These are phyloP conservation scores for Leptobrachium ailaonicum DNA, from an alignment of 2,113 vertebrate genomes.

Conservation along the genomic window DNA sequence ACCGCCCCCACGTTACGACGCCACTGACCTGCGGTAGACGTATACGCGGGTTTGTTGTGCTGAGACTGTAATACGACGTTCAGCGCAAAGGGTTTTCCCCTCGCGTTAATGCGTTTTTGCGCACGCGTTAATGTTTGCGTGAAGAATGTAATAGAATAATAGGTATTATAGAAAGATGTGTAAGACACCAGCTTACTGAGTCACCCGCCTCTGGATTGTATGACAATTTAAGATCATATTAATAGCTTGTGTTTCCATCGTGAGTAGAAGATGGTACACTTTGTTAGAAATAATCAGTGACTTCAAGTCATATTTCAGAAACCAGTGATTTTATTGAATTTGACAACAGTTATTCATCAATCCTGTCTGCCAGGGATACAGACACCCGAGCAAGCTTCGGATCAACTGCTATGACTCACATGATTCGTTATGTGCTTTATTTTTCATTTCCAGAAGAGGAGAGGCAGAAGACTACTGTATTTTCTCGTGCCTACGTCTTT, in stretches of 20 bases:
- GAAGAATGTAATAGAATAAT: too few species aligned
- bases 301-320: slow-evolving; percentile 21
- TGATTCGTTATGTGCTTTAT: too few species aligned
- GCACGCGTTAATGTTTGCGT: too few species aligned
- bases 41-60: too few species aligned
- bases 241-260: slow-evolving; percentile 17
- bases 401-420: slow-evolving; percentile 7
- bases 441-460: too few species aligned
- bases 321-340: slow-evolving; percentile 29
- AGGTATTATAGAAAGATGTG: background rate
- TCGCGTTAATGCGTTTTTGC: too few species aligned
- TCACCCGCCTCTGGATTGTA: background rate
- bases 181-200: slow-evolving; percentile 5
- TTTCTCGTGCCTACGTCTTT: too few species aligned
- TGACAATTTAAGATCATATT: slow-evolving; percentile 19
- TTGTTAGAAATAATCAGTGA: slow-evolving; percentile 27
- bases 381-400: background rate
- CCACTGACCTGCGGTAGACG: too few species aligned
- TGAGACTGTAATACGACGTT: too few species aligned
- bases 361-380: background rate
- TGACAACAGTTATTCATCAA: slow-evolving; percentile 27
- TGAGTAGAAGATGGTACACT: slow-evolving; percentile 36
- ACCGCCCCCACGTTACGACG: too few species aligned
- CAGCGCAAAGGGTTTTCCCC: too few species aligned
- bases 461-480: too few species aligned